Evolutionary conservation across 2,797 vertebrate genomes (phyloP).

Genomic region (Gymnocypris eckloni): DNA sequence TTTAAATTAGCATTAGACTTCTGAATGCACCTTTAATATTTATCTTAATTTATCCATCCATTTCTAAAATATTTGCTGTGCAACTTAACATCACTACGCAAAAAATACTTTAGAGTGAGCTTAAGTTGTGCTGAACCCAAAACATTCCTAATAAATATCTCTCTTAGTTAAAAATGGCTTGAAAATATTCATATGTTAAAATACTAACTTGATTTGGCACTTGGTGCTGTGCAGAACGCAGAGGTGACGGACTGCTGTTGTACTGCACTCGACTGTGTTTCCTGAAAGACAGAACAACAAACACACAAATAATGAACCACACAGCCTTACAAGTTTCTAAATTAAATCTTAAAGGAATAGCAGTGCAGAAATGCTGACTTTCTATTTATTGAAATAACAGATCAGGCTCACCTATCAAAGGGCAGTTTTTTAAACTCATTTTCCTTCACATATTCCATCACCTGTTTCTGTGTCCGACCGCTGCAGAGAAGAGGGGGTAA

Average conservation of each 20-base stretch:
- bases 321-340: not conserved
- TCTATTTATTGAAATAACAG: not conserved
- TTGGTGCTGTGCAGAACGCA: slow-evolving; percentile 85
- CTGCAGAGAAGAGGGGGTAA: slow-evolving; percentile 68
- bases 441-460: slow-evolving; percentile 96
- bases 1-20: not conserved
- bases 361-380: not conserved
- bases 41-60: not conserved
- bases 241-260: slow-evolving; percentile 83
- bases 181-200: not conserved
- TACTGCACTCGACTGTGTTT: slow-evolving; percentile 97
- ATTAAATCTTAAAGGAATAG: not conserved
- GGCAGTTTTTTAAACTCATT: slow-evolving; percentile 96
- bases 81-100: not conserved
- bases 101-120: not conserved
- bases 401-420: slow-evolving; percentile 89
- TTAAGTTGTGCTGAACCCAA: not conserved
- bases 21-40: not conserved
- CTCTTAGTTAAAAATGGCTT: not conserved
- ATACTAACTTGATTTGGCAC: slow-evolving; percentile 93
- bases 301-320: slow-evolving; percentile 3
- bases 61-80: not conserved
- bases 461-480: slow-evolving; percentile 98
- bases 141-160: not conserved
- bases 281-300: slow-evolving; percentile 71